phyloP scores from a whole-genome alignment of 2,888 invertebrate species.

The Leucania comma region DNA sequence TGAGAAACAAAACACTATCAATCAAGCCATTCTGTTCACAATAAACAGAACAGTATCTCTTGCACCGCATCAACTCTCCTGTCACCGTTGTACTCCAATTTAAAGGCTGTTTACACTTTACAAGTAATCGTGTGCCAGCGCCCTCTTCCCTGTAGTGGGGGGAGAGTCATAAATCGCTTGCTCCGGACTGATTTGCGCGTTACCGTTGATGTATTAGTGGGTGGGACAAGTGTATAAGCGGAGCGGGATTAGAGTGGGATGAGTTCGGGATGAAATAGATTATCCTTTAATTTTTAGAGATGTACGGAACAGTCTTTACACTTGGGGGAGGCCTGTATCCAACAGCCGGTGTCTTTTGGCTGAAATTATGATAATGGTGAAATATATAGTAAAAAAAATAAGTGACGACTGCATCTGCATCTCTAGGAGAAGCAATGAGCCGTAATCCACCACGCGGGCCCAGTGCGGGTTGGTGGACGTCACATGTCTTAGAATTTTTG shows the following conservation, averaged over 20 bases:
- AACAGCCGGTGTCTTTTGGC: too few species aligned
- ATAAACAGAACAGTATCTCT: not conserved
- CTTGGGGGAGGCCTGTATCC: too few species aligned
- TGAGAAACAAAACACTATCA: not conserved
- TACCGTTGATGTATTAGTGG: conserved; percentile 68
- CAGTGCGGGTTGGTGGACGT: too few species aligned
- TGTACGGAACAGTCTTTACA: too few species aligned
- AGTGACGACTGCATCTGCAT: too few species aligned
- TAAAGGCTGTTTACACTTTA: conserved; percentile 69
- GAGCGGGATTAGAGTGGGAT: not conserved
- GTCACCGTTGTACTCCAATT: conserved; percentile 48
- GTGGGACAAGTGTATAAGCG: conserved; percentile 32
- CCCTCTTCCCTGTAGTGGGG: conserved; percentile 24
- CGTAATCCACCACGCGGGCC: too few species aligned
- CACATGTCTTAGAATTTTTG: too few species aligned
- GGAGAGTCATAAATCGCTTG: conserved; percentile 75
- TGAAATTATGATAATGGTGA: too few species aligned
- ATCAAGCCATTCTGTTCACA: not conserved
- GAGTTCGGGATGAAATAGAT: not conserved
- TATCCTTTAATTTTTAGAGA: not conserved
- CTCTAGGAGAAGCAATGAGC: too few species aligned
- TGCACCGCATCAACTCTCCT: conserved; percentile 17
- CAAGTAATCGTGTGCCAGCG: conserved; percentile 67
- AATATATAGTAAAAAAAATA: too few species aligned
- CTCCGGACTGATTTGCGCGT: conserved; percentile 76